These are phyloP conservation scores for Nasonia vitripennis DNA, from an alignment of 1,140 invertebrate species.

Conservation along the genomic window DNA sequence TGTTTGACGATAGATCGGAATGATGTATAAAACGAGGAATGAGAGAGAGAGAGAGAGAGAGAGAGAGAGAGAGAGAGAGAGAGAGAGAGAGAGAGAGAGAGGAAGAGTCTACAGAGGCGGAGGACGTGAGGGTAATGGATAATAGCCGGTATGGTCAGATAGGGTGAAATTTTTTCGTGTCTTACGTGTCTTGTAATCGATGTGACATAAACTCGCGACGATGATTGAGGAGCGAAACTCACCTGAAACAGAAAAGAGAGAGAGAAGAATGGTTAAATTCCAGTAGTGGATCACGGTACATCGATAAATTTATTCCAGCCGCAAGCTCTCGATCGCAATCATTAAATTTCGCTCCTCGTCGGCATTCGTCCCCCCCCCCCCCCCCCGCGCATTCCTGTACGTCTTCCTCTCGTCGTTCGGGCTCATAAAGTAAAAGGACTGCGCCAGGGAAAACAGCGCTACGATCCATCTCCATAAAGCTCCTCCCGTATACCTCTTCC, in stretches of 20 bases:
- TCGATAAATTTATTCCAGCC: background rate
- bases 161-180: too few relatives aligned
- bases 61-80: background rate
- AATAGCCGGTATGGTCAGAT: too few relatives aligned
- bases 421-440: background rate
- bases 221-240: too few relatives aligned
- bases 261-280: too few relatives aligned
- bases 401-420: background rate
- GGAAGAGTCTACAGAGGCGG: background rate
- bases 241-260: background rate
- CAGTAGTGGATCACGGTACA: background rate
- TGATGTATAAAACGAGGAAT: background rate
- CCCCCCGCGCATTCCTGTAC: background rate
- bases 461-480: slow-evolving; percentile 8
- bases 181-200: too few relatives aligned
- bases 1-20: background rate
- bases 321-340: too few relatives aligned
- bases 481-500: background rate
- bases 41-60: too few relatives aligned
- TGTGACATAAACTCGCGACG: too few relatives aligned
- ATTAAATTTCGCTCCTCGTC: too few relatives aligned
- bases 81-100: too few relatives aligned
- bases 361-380: background rate
- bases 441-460: background rate
- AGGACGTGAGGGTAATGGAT: background rate